Percentiles rank a stretch among this genome's conserved stretches.
These are phyloP conservation scores for Rhinogobio ventralis DNA, from an alignment of 2,797 vertebrate genomes.

Conservation along the genomic window DNA sequence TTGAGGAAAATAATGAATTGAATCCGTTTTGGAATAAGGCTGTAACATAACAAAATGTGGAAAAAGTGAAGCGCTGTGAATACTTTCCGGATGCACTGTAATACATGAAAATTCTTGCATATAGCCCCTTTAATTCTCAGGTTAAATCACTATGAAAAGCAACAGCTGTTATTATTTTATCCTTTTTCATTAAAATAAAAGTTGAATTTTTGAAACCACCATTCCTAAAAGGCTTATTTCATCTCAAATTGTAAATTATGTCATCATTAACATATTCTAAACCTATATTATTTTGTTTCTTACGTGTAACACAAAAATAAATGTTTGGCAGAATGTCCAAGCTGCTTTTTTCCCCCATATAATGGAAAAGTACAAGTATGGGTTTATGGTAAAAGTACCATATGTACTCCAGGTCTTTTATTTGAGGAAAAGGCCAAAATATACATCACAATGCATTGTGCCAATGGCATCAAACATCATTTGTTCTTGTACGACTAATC, in stretches of 20 bases:
- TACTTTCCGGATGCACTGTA: no score
- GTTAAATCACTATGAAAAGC: neutral
- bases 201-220: neutral
- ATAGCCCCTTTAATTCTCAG: neutral
- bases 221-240: neutral
- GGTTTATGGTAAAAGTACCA: neutral
- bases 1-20: no score
- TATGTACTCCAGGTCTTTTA: neutral
- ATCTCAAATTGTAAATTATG: neutral
- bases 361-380: neutral
- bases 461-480: neutral
- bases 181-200: neutral
- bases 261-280: neutral
- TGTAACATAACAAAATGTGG: no score
- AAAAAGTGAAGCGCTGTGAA: no score
- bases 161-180: neutral
- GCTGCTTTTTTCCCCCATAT: neutral
- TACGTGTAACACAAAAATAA: neutral
- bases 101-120: neutral
- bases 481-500: neutral
- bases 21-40: no score
- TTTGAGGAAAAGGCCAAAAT: neutral
- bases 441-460: neutral
- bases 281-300: neutral
- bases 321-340: neutral